These are phyloP conservation scores for Aspidapion aeneum DNA, from an alignment of 2,888 invertebrate genomes.

Conservation along the genomic window DNA sequence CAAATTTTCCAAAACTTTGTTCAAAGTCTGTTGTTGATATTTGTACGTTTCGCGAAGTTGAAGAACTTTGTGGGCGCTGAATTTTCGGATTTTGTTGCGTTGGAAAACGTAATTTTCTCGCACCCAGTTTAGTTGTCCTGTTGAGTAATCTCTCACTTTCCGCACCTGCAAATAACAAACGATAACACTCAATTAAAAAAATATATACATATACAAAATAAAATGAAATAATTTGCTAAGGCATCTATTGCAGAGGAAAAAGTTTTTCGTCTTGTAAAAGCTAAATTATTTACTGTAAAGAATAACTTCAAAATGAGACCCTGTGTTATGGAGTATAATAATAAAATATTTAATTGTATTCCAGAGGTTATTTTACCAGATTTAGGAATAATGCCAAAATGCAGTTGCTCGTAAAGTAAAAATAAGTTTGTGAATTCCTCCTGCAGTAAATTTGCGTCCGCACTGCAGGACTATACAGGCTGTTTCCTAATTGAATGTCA, in stretches of 20 bases:
- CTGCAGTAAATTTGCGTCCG: not conserved
- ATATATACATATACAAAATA: no score
- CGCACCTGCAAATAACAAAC: constrained; percentile 63
- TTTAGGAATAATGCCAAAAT: not conserved
- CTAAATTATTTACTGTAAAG: no score
- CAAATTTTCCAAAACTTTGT: constrained; percentile 90
- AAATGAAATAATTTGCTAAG: no score
- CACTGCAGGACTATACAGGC: no score
- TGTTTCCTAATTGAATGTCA: no score
- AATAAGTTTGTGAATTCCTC: not conserved
- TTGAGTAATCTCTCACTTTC: constrained; percentile 89
- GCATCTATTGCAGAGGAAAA: no score
- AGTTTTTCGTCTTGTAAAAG: no score
- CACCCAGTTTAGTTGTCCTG: constrained; percentile 87
- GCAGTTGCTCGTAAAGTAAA: not conserved
- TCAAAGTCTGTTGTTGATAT: constrained; percentile 91
- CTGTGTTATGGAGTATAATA: no score
- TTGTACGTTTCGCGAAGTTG: constrained; percentile 90
- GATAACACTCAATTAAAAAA: not conserved
- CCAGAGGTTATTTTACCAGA: no score
- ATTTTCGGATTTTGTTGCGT: constrained; percentile 89
- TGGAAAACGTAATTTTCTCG: constrained; percentile 95
- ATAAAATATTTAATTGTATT: no score
- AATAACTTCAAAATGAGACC: no score
- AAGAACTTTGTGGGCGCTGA: constrained; percentile 88